Percentiles rank a stretch among this genome's conserved stretches.
Evolutionary conservation across 2,797 vertebrate genomes (phyloP).

Genomic region (Hypotaenidia okinawae): DNA sequence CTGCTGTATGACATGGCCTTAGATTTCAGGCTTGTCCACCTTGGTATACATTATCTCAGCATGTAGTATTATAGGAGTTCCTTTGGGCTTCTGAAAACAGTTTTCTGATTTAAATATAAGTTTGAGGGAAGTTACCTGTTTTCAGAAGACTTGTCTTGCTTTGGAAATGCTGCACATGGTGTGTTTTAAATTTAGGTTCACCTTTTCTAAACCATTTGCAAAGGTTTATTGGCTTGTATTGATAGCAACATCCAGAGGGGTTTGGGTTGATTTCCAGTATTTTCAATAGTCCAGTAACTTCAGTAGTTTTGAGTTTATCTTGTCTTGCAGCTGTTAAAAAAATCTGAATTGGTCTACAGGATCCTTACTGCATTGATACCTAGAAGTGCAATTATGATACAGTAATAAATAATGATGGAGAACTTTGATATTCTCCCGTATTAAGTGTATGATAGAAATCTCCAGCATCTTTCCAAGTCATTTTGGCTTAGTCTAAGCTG

Average conservation of each 20-base stretch:
- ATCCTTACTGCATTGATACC: not conserved
- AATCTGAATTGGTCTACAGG: not conserved
- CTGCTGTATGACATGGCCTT: not conserved
- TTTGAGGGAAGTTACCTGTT: not conserved
- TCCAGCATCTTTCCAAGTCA: not conserved
- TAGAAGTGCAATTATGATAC: not conserved
- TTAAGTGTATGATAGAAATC: not conserved
- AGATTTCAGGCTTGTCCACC: not conserved
- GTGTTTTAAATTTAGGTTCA: not conserved
- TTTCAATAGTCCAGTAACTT: not conserved
- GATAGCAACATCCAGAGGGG: not conserved
- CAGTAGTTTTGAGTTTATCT: not conserved
- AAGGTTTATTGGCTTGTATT: not conserved
- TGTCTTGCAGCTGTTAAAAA: not conserved
- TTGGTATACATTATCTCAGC: not conserved
- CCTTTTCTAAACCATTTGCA: not conserved
- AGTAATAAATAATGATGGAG: not conserved
- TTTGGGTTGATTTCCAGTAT: not conserved
- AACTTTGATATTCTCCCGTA: not conserved
- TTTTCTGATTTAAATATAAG: not conserved
- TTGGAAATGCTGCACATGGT: not conserved
- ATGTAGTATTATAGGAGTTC: not conserved
- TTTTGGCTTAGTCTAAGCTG: not conserved
- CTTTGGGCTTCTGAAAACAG: not conserved
- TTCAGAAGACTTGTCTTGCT: not conserved